Base-by-base conservation (phyloP, 2,888 invertebrate species). In the Syrphus vitripennis region DNA sequence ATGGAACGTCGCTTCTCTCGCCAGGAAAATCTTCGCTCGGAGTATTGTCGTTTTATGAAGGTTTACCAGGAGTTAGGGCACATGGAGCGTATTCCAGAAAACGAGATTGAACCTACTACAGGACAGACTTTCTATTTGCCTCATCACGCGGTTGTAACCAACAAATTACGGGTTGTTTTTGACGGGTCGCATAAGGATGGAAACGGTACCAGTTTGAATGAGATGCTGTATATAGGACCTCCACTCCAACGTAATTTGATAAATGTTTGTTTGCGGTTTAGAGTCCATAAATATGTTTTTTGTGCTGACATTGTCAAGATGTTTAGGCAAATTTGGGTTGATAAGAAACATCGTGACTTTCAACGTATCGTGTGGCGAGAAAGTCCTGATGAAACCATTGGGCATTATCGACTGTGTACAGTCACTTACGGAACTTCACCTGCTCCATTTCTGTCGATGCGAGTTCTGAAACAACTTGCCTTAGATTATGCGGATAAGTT, bases 331-430 rank as follows among this genome's bases (percentile, higher is more conserved):
- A 87, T 48, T 48, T 48, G 48, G 21, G 70, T 88, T 1, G n/a
- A n/a, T n/a, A n/a, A n/a, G n/a, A n/a, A n/a, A 7, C 83, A 88
- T 53, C 76, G 72, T 3, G 75, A 87, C 19, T 88, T 50, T 70
- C 83, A 87, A 48, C 55, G 87, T 29, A 87, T 87, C 12, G 31
- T 87, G 3, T 88, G 87, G 88, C 70, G 87, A 67, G 79, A 74
- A 48, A 63, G 10, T 19, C 48, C 48, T 4, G 48, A 42, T 42
- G 19, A 42, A 10, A 59, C 67, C 9, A 37, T 29, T 37, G 37
- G 37, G 5, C 14, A 37, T 3, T 48, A 48, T 10, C 48, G 48
- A 10, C 9, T 48, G 7, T 21, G 48, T 21, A 37, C 37, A 16
- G 59, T n/a, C 37, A 59, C 59, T 19, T 63, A 63, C 14, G 26